These are phyloP conservation scores for Cetonia aurata DNA, from an alignment of 2,888 invertebrate species.

Conservation along the genomic window DNA sequence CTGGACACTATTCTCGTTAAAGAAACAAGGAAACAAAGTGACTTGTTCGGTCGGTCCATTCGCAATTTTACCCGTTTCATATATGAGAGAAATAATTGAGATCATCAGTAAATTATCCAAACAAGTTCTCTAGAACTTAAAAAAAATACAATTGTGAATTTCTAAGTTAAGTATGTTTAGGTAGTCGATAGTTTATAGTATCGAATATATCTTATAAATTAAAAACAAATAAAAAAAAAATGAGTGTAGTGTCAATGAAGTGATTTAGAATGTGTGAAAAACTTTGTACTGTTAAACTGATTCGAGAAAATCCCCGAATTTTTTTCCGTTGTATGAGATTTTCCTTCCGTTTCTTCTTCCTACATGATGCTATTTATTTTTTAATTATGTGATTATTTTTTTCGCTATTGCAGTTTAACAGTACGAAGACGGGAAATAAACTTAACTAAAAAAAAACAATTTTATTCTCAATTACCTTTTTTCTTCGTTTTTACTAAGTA, in stretches of 20 bases:
- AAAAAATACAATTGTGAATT: constrained; percentile 59
- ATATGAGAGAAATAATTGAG: constrained; percentile 19
- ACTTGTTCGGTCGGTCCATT: too few species aligned
- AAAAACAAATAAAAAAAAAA: constrained; percentile 58
- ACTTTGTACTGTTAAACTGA: constrained; percentile 58
- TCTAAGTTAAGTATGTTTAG: constrained; percentile 65
- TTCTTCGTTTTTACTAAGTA: too few species aligned
- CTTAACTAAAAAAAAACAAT: constrained; percentile 29
- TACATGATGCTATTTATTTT: constrained; percentile 21
- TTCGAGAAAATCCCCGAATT: not conserved
- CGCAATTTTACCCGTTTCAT: not conserved
- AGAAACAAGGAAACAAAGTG: too few species aligned
- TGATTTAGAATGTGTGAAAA: constrained; percentile 61
- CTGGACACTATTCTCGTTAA: too few species aligned
- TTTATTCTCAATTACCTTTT: constrained; percentile 37
- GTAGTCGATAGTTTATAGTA: constrained; percentile 65
- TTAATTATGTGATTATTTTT: constrained; percentile 17
- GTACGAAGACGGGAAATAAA: constrained; percentile 31
- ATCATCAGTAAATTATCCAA: not conserved
- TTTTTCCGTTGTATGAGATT: constrained; percentile 39
- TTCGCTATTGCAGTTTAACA: constrained; percentile 21
- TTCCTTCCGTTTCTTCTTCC: not conserved
- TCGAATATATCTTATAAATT: constrained; percentile 64
- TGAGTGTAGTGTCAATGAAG: constrained; percentile 66
- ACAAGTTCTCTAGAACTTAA: constrained; percentile 50